A percentile compares a stretch with the other conserved stretches of the same genome.
These are phyloP conservation scores for Maniola jurtina DNA, from an alignment of 1,140 invertebrate species.

Conservation along the genomic window DNA sequence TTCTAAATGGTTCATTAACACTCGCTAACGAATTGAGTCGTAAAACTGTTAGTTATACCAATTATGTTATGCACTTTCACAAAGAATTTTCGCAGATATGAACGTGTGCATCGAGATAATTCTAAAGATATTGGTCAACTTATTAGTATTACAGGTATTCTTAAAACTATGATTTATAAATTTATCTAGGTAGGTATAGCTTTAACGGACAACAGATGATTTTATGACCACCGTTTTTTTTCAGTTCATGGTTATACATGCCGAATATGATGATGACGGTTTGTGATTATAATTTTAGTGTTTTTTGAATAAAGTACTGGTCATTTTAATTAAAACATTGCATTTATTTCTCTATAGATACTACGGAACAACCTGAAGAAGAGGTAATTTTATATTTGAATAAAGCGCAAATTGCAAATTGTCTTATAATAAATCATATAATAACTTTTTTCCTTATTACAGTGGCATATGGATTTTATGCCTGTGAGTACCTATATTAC, in stretches of 20 bases:
- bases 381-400: constrained; percentile 38
- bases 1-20: not conserved
- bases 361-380: constrained; percentile 50
- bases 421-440: not conserved
- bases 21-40: not conserved
- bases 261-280: constrained; percentile 17
- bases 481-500: constrained; percentile 48
- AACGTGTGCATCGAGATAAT: not conserved
- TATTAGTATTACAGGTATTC: not conserved
- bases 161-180: not conserved
- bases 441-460: constrained; percentile 38
- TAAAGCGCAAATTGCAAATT: not conserved
- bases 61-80: not conserved
- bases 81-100: not conserved
- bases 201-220: too few relatives aligned
- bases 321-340: not conserved
- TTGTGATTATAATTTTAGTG: not conserved
- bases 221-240: not conserved
- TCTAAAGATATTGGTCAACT: not conserved
- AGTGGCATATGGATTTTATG: constrained; percentile 76
- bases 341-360: not conserved
- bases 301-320: not conserved
- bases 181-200: not conserved
- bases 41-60: not conserved
- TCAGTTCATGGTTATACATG: constrained; percentile 18